phyloP scores from a whole-genome alignment of 2,113 vertebrate genomes.

The Emydura subglobosa region DNA sequence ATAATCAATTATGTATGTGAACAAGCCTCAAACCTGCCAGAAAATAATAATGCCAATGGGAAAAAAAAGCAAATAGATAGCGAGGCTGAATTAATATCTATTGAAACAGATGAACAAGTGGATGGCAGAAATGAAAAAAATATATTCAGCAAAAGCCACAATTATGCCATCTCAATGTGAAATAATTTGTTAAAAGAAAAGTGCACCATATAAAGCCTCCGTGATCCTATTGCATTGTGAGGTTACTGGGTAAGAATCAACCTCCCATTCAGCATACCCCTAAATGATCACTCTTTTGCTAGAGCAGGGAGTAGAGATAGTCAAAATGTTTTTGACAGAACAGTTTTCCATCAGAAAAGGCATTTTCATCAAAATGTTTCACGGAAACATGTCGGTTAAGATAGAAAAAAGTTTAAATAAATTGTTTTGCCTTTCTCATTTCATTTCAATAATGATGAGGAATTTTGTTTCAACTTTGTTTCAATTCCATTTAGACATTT shows the following conservation, averaged over 20 bases:
- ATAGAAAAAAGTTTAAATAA: neutral
- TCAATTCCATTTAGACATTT: neutral
- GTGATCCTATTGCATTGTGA: neutral
- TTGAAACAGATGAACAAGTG: neutral
- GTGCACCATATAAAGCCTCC: neutral
- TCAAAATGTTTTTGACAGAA: neutral
- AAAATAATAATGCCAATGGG: rapidly evolving
- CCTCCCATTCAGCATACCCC: rapidly evolving
- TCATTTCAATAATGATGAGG: neutral
- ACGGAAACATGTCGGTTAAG: neutral
- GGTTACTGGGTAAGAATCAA: neutral
- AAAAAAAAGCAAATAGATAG: neutral
- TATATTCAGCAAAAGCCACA: neutral
- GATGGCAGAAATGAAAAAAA: slow-evolving; percentile 12
- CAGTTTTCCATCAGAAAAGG: slow-evolving; percentile 30
- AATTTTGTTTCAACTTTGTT: slow-evolving; percentile 13
- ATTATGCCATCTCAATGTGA: neutral
- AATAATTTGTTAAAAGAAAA: slow-evolving; percentile 6
- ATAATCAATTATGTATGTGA: rapidly evolving
- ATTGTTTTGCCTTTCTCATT: neutral
- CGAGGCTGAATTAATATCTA: neutral
- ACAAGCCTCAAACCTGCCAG: neutral
- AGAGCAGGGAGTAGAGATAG: neutral
- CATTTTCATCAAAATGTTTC: slow-evolving; percentile 36
- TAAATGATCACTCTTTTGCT: neutral